Evolutionary conservation across 2,888 invertebrate genomes (phyloP).

Genomic region (Drosophila rubida): DNA sequence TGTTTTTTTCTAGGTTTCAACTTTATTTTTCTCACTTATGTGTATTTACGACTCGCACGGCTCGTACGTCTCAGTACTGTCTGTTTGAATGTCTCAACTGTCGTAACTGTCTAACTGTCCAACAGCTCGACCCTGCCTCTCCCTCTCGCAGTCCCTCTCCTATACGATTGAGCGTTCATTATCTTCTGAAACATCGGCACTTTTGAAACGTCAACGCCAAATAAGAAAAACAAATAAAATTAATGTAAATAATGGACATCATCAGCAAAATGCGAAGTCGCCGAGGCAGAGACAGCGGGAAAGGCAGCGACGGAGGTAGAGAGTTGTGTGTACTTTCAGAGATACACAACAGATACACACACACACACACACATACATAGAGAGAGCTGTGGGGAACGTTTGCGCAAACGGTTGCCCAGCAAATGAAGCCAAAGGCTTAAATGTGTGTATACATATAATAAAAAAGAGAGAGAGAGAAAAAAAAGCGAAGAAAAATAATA

Average conservation of each 20-base stretch:
- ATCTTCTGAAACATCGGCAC: constrained; percentile 80
- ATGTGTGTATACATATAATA: constrained; percentile 60
- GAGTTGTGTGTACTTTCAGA: constrained; percentile 59
- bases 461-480: too few relatives aligned
- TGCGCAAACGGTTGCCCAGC: constrained; percentile 78
- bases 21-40: constrained; percentile 56
- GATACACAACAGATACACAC: constrained; percentile 47
- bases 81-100: constrained; percentile 43
- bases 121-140: constrained; percentile 31
- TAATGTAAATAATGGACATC: constrained; percentile 79
- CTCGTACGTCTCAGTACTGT: constrained; percentile 14
- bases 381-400: constrained; percentile 51
- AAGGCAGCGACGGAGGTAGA: constrained; percentile 21
- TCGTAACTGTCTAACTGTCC: constrained; percentile 47
- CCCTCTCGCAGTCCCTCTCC: constrained; percentile 23
- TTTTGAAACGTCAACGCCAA: constrained; percentile 77
- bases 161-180: constrained; percentile 72
- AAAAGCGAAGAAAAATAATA: constrained; percentile 27
- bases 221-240: constrained; percentile 79
- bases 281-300: constrained; percentile 7
- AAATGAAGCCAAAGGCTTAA: constrained; percentile 77
- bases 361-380: constrained; percentile 16
- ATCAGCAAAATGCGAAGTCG: constrained; percentile 77
- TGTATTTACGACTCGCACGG: constrained; percentile 62
- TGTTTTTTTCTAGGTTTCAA: constrained; percentile 54